These are phyloP conservation scores for Trachelus tabidus DNA, from an alignment of 2,888 invertebrate genomes.

Conservation along the genomic window DNA sequence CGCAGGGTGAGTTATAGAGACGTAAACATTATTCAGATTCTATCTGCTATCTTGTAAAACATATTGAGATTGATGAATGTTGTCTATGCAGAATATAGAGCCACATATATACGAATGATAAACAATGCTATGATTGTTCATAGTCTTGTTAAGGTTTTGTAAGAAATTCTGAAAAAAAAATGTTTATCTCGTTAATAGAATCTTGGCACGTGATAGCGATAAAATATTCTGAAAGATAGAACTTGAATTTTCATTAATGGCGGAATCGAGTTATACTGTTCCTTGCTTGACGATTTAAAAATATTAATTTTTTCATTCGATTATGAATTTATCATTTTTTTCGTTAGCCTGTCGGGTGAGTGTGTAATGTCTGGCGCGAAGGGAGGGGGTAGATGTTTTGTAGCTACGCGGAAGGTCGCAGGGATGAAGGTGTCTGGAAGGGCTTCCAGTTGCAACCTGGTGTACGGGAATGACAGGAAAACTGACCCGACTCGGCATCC, in stretches of 20 bases:
- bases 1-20: not conserved
- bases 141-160: not conserved
- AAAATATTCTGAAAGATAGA: not conserved
- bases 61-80: not conserved
- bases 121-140: not conserved
- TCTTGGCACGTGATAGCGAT: not conserved
- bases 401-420: not conserved
- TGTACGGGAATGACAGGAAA: not conserved
- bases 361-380: not conserved
- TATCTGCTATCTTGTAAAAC: not conserved
- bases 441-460: not conserved
- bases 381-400: not conserved
- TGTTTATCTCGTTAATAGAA: not conserved
- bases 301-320: not conserved
- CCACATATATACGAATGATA: not conserved
- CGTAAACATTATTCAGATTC: not conserved
- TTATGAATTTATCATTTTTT: not conserved
- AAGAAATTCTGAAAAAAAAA: not conserved
- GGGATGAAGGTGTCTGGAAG: not conserved
- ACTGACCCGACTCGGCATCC: slow-evolving; percentile 1
- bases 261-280: not conserved
- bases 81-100: not conserved
- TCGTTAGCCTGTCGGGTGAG: not conserved
- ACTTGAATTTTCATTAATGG: not conserved
- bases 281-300: not conserved